Percentiles rank a stretch among this genome's conserved stretches.
Conservation (phyloP, 1,140 invertebrate species). For the Amphibalanus amphitrite region DNA sequence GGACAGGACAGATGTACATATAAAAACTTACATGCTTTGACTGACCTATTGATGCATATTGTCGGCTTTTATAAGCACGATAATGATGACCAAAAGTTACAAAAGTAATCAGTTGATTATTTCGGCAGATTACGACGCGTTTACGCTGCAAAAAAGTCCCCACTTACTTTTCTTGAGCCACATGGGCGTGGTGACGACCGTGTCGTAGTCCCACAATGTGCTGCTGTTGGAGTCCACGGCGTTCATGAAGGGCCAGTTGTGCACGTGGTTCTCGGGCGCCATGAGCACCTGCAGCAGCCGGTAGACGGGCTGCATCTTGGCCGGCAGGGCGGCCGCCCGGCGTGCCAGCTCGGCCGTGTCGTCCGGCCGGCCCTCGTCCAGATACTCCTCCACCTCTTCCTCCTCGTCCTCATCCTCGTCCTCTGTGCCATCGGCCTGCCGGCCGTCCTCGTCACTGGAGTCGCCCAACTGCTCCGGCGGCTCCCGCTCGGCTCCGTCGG, state of each 20-base stretch:
- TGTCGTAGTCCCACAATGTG: neutral
- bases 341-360: neutral
- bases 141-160: too few species aligned
- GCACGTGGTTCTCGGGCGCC: neutral
- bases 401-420: neutral
- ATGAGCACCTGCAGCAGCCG: neutral
- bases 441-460: too few species aligned
- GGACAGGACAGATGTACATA: too few species aligned
- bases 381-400: neutral
- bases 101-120: too few species aligned
- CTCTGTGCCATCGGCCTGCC: too few species aligned
- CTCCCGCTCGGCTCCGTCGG: neutral
- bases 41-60: too few species aligned
- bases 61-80: too few species aligned
- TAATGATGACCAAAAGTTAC: too few species aligned
- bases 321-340: neutral
- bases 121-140: too few species aligned
- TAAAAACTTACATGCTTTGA: too few species aligned
- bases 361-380: neutral
- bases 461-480: too few species aligned
- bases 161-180: neutral
- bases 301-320: neutral
- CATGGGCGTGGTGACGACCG: constrained; percentile 9
- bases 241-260: constrained; percentile 2
- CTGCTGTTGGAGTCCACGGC: neutral